These are phyloP conservation scores for Leucophenga montana DNA, from an alignment of 2,888 invertebrate species.

Conservation along the genomic window DNA sequence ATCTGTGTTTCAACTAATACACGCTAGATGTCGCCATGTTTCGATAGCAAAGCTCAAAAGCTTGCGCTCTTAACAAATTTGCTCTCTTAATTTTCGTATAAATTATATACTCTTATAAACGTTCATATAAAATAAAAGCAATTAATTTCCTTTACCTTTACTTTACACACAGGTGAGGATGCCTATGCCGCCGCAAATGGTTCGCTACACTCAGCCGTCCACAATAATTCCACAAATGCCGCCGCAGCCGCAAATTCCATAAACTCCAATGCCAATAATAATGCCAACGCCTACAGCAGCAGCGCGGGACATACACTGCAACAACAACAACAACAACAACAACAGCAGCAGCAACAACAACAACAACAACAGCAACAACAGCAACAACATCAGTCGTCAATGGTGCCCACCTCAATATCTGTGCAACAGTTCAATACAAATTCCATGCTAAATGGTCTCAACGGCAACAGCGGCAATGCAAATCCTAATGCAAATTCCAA, in stretches of 20 bases:
- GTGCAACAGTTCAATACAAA: constrained; percentile 71
- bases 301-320: constrained; percentile 60
- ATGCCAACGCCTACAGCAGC: constrained; percentile 65
- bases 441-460: constrained; percentile 59
- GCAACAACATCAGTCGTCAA: constrained; percentile 45
- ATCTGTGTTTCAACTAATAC: background rate
- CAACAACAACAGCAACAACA: constrained; percentile 48
- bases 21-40: background rate
- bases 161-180: constrained; percentile 66
- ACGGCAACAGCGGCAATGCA: constrained; percentile 44
- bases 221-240: constrained; percentile 70
- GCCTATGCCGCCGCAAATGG: constrained; percentile 70
- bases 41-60: background rate
- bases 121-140: background rate
- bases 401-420: constrained; percentile 71
- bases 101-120: too few relatives aligned
- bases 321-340: constrained; percentile 53
- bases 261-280: constrained; percentile 62
- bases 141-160: background rate
- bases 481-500: constrained; percentile 30
- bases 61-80: background rate
- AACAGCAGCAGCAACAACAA: constrained; percentile 54
- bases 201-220: constrained; percentile 70
- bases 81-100: too few relatives aligned
- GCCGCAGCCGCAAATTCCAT: constrained; percentile 62